These are phyloP conservation scores for Heloderma charlesbogerti DNA, from an alignment of 2,113 vertebrate genomes.

Conservation along the genomic window DNA sequence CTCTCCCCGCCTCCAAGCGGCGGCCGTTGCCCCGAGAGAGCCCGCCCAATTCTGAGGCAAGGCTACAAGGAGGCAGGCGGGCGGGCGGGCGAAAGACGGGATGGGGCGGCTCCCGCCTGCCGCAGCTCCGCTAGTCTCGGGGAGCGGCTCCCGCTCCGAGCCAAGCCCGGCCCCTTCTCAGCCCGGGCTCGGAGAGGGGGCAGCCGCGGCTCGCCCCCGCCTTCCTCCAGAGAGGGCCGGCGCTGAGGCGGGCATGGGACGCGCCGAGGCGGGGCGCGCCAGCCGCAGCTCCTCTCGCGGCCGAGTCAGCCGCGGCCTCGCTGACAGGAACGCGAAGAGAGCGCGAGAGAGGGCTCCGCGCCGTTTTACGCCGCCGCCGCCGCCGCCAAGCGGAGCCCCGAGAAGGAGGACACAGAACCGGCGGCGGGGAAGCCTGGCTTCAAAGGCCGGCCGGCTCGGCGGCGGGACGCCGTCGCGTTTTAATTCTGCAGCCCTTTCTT, in stretches of 20 bases:
- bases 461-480: background rate
- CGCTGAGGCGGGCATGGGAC: background rate
- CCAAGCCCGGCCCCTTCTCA: background rate
- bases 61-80: rapidly evolving
- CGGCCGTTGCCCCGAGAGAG: background rate
- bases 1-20: background rate
- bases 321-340: slow-evolving; percentile 29
- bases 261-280: background rate
- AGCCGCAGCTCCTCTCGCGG: background rate
- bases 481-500: too few relatives aligned
- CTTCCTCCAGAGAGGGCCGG: background rate
- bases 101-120: slow-evolving; percentile 4
- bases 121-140: background rate
- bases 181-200: background rate
- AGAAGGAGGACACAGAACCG: background rate
- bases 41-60: slow-evolving; percentile 5
- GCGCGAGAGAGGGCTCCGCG: slow-evolving; percentile 18
- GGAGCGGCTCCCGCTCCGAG: background rate
- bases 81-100: background rate
- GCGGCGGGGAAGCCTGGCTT: background rate
- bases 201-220: background rate
- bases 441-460: background rate
- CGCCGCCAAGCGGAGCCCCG: background rate
- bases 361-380: background rate
- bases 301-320: slow-evolving; percentile 11